A percentile compares a stretch with the other conserved stretches of the same genome.
phyloP scores from a whole-genome alignment of 2,888 invertebrate species.

The Aleiodes alternator region DNA sequence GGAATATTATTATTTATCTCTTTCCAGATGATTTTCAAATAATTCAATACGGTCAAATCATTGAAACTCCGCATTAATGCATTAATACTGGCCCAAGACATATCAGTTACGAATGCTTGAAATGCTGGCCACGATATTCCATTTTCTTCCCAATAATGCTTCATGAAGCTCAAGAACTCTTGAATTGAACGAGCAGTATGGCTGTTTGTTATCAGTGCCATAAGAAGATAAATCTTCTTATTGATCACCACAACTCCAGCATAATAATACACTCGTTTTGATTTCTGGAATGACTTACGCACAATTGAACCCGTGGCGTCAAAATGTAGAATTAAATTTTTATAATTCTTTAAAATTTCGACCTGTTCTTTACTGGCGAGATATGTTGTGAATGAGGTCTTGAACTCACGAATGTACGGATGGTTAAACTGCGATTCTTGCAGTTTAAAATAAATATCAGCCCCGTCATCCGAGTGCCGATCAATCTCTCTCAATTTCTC shows the following conservation, averaged over 20 bases:
- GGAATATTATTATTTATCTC: not conserved
- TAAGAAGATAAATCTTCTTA: slow-evolving; percentile 30
- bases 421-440: slow-evolving; percentile 28
- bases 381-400: slow-evolving; percentile 43
- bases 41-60: slow-evolving; percentile 36
- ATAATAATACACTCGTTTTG: slow-evolving; percentile 44
- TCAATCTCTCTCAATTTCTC: slow-evolving; percentile 31
- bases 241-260: slow-evolving; percentile 30
- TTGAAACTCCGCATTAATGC: slow-evolving; percentile 42
- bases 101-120: slow-evolving; percentile 36
- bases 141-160: slow-evolving; percentile 30
- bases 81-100: slow-evolving; percentile 48
- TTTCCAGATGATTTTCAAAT: slow-evolving; percentile 29
- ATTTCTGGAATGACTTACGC: slow-evolving; percentile 29
- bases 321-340: slow-evolving; percentile 31
- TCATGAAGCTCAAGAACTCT: slow-evolving; percentile 31
- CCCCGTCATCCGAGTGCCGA: slow-evolving; percentile 37
- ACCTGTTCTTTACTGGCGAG: slow-evolving; percentile 33
- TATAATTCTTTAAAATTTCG: slow-evolving; percentile 30
- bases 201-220: slow-evolving; percentile 42
- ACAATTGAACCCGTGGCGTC: slow-evolving; percentile 39
- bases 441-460: slow-evolving; percentile 36
- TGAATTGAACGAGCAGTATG: slow-evolving; percentile 33
- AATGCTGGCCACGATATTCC: slow-evolving; percentile 44
- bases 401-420: slow-evolving; percentile 38